Percentiles rank a stretch among this genome's conserved stretches.
These are phyloP conservation scores for Psittacula derbiana DNA, from an alignment of 2,797 vertebrate genomes.

Conservation along the genomic window DNA sequence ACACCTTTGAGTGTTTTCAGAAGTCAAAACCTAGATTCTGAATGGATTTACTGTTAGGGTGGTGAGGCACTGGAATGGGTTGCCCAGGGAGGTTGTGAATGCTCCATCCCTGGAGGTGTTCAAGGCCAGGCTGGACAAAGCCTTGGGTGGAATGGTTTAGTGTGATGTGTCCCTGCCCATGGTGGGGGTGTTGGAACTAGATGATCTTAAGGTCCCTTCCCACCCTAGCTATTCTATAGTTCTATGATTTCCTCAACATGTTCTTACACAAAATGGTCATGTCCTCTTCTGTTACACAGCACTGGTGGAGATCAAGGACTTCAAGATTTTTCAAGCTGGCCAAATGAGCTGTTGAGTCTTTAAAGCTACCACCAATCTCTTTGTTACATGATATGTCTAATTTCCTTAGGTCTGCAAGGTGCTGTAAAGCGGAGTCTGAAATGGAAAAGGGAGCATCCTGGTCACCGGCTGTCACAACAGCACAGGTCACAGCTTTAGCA, in stretches of 20 bases:
- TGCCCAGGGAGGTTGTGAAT: too few relatives aligned
- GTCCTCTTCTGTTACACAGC: conserved; percentile 79
- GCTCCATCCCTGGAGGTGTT: too few relatives aligned
- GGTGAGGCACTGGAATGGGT: too few relatives aligned
- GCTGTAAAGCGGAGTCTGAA: conserved; percentile 77
- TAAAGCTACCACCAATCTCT: conserved; percentile 78
- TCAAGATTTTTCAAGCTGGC: conserved; percentile 77
- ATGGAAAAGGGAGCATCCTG: neutral
- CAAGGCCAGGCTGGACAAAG: too few relatives aligned
- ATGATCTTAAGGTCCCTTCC: too few relatives aligned
- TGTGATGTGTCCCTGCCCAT: too few relatives aligned
- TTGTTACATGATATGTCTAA: conserved; percentile 85
- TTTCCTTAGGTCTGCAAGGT: conserved; percentile 75
- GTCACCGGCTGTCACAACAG: neutral
- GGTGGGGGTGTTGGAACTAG: too few relatives aligned
- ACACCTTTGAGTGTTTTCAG: neutral
- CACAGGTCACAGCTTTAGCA: neutral
- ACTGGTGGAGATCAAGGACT: conserved; percentile 85
- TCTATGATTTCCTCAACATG: neutral
- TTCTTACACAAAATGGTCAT: conserved; percentile 80
- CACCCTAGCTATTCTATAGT: too few relatives aligned
- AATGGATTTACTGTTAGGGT: neutral
- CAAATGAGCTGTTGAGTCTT: conserved; percentile 70
- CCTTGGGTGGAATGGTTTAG: too few relatives aligned
- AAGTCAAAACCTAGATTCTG: neutral